A percentile compares a stretch with the other conserved stretches of the same genome.
These are phyloP conservation scores for Gallinago nigripennis DNA, from an alignment of 2,797 vertebrate genomes.

Conservation along the genomic window DNA sequence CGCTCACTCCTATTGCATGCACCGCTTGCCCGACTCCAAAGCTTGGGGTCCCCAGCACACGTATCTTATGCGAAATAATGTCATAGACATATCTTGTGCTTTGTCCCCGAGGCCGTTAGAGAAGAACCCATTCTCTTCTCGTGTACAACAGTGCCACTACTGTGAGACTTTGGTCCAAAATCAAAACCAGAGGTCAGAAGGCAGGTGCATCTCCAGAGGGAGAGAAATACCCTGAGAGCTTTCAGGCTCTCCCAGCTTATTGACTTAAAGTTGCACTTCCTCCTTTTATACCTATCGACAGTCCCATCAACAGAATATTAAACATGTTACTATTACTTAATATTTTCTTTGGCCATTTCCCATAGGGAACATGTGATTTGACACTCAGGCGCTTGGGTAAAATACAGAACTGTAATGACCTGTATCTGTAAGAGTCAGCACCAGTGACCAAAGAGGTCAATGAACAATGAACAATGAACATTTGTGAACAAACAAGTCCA, in stretches of 20 bases:
- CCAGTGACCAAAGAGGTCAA: not conserved
- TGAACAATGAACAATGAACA: no score
- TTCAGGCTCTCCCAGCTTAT: not conserved
- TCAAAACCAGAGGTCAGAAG: not conserved
- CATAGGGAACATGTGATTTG: not conserved
- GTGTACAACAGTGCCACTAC: rapidly evolving
- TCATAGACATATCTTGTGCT: not conserved
- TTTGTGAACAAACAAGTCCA: not conserved
- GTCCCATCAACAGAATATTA: not conserved
- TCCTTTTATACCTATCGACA: not conserved
- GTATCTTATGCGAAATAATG: not conserved
- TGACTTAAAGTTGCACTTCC: not conserved
- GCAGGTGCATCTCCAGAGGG: not conserved
- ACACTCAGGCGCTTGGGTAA: not conserved
- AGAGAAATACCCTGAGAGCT: not conserved
- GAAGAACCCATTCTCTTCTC: not conserved
- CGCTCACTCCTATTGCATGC: not conserved
- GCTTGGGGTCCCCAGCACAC: not conserved
- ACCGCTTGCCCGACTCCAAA: not conserved
- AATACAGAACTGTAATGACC: not conserved
- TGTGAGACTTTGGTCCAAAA: not conserved
- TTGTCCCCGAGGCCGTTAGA: not conserved
- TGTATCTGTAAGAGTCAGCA: not conserved
- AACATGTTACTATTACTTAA: not conserved
- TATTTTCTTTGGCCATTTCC: not conserved